These are phyloP conservation scores for Melinaea menophilus DNA, from an alignment of 2,888 invertebrate genomes.

Conservation along the genomic window DNA sequence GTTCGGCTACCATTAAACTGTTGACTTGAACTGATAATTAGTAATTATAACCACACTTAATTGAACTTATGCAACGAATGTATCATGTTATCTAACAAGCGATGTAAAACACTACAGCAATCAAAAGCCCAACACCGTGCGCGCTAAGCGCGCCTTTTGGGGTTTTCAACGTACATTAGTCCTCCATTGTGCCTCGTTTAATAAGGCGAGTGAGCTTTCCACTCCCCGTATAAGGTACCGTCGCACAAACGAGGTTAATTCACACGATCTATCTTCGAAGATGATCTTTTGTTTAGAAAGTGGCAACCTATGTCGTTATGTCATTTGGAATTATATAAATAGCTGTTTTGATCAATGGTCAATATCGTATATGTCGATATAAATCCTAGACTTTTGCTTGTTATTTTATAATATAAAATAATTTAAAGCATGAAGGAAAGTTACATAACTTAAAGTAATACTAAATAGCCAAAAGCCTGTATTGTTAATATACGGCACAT, in stretches of 20 bases:
- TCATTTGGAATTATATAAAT: conserved; percentile 17
- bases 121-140: conserved; percentile 27
- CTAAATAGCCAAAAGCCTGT: too few relatives aligned
- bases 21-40: too few relatives aligned
- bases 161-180: conserved; percentile 39
- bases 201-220: conserved; percentile 53
- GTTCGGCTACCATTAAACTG: too few relatives aligned
- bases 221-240: conserved; percentile 48
- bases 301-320: conserved; percentile 16
- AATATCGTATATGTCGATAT: not conserved
- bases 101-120: conserved; percentile 25
- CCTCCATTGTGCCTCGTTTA: conserved; percentile 51
- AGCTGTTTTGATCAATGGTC: not conserved
- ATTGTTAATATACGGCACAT: too few relatives aligned
- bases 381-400: too few relatives aligned
- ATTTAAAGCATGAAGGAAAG: too few relatives aligned
- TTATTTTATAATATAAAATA: too few relatives aligned
- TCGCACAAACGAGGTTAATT: conserved; percentile 53
- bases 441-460: too few relatives aligned
- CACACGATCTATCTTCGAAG: conserved; percentile 42
- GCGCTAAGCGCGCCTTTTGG: conserved; percentile 32
- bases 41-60: not conserved
- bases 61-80: conserved; percentile 11
- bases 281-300: conserved; percentile 29
- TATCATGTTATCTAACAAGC: conserved; percentile 15